Base-by-base conservation (phyloP, 2,888 invertebrate genomes). In the Agriopis leucophaearia region DNA sequence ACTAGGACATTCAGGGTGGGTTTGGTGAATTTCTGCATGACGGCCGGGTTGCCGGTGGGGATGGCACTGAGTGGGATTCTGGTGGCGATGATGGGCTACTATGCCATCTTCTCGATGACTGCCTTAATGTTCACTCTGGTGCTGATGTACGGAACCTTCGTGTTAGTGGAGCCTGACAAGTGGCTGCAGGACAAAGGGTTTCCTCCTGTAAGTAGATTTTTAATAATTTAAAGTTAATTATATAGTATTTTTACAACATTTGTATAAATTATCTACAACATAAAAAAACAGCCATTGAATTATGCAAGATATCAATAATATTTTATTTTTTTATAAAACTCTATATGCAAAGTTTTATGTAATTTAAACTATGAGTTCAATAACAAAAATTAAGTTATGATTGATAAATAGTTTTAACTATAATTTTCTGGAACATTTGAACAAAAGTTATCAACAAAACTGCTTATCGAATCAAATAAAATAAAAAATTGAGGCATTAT, bases 131-230 rank as follows among this genome's bases (percentile, higher is more conserved):
- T 95, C 56, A 76, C 96, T 8, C 79, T 97, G 51, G 96, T 96
- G 48, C 95, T 97, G 60, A 80, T 95, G 48, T 97, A 97, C 76
- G 97, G 97, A 0, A 91, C 95, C 52, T 95, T 96, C 68, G 95
- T 95, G 63, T 94, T 97, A 72, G 95, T 96, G 66, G 97, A 97
- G 80, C 95, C 95, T 18, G 95, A 94, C 47, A 74, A 85, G 4
- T 86, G 88, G 79, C 83, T 92, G 0, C 77, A 74, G 61, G 85
- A 87, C 1, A 90, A 85, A 78, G 91, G 90, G 27, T 64, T 84
- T 1, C 86, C 89, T 12, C 82, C 81, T 74, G 92, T 93, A 80
- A 89, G 92, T 91, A 65, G 0, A 2, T 27, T 42, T 18, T 27
- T 0, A 10, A 12, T 48, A 18, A 12, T 12, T 18, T 13, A 1